These are phyloP conservation scores for Geotria australis DNA, from an alignment of 2,797 vertebrate genomes.

Conservation along the genomic window DNA sequence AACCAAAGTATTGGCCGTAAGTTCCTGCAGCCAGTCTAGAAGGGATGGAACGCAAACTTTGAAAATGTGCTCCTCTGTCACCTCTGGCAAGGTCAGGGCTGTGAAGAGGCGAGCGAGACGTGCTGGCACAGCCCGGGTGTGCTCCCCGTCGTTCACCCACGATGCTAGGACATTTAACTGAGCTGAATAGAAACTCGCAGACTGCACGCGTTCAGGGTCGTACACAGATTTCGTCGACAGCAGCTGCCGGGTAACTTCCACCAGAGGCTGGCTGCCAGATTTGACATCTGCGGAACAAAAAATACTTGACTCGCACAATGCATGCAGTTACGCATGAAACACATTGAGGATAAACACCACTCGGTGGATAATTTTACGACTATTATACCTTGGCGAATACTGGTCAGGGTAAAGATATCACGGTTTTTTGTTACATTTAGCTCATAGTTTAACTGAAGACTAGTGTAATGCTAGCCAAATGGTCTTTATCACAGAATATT, in stretches of 20 bases:
- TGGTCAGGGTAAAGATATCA: too few relatives aligned
- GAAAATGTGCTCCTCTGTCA: conserved; percentile 14
- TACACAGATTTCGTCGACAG: conserved; percentile 17
- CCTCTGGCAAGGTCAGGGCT: conserved; percentile 16
- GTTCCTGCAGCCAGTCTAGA: conserved; percentile 21
- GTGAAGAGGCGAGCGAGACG: conserved; percentile 33
- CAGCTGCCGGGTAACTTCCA: conserved; percentile 32
- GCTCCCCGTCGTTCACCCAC: conserved; percentile 6
- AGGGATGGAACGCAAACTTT: conserved; percentile 18
- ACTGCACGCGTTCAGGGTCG: conserved; percentile 8
- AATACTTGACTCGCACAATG: too few relatives aligned
- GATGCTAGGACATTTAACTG: conserved; percentile 22
- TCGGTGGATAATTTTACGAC: too few relatives aligned
- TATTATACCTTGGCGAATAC: too few relatives aligned
- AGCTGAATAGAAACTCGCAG: conserved; percentile 11
- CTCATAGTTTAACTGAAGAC: too few relatives aligned
- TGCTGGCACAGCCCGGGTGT: conserved; percentile 10
- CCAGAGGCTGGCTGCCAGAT: conserved; percentile 13
- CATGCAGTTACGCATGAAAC: too few relatives aligned
- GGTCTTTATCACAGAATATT: too few relatives aligned
- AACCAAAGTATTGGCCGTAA: conserved; percentile 6
- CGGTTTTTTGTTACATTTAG: too few relatives aligned
- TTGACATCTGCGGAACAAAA: conserved; percentile 12
- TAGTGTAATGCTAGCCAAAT: too few relatives aligned
- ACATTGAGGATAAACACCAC: too few relatives aligned